These are phyloP conservation scores for Silvanus unidentatus DNA, from an alignment of 2,888 invertebrate genomes.

Conservation along the genomic window DNA sequence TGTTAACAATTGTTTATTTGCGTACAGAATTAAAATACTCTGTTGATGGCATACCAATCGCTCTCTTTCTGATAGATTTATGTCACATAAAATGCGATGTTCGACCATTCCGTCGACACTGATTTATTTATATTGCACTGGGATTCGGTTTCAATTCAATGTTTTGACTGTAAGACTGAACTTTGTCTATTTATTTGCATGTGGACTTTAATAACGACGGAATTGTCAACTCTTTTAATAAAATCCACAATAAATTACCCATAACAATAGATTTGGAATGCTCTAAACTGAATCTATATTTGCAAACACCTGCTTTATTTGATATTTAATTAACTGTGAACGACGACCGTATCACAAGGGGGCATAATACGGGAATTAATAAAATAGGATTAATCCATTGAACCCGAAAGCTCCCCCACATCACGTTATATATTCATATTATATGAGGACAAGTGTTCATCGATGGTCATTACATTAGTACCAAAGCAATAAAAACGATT, in stretches of 20 bases:
- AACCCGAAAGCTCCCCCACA: too few relatives aligned
- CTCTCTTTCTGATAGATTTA: slow-evolving; percentile 19
- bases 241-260: too few relatives aligned
- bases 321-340: slow-evolving; percentile 38
- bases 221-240: too few relatives aligned
- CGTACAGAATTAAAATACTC: slow-evolving; percentile 29
- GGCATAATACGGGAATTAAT: slow-evolving; percentile 18
- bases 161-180: neutral
- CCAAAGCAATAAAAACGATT: too few relatives aligned
- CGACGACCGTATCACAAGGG: slow-evolving; percentile 24
- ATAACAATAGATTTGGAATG: too few relatives aligned
- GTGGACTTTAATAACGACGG: too few relatives aligned
- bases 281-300: slow-evolving; percentile 3
- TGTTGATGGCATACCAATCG: slow-evolving; percentile 21
- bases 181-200: too few relatives aligned
- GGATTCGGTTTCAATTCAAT: neutral
- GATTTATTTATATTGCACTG: slow-evolving; percentile 5
- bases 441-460: too few relatives aligned
- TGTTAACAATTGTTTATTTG: slow-evolving; percentile 31
- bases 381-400: slow-evolving; percentile 23
- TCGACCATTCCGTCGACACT: neutral
- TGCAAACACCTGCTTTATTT: slow-evolving; percentile 34
- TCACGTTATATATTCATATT: too few relatives aligned
- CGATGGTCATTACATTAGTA: too few relatives aligned
- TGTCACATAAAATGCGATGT: slow-evolving; percentile 15